Base-by-base conservation (phyloP, 2,888 invertebrate species). In the Hirtodrosophila histrioides region DNA sequence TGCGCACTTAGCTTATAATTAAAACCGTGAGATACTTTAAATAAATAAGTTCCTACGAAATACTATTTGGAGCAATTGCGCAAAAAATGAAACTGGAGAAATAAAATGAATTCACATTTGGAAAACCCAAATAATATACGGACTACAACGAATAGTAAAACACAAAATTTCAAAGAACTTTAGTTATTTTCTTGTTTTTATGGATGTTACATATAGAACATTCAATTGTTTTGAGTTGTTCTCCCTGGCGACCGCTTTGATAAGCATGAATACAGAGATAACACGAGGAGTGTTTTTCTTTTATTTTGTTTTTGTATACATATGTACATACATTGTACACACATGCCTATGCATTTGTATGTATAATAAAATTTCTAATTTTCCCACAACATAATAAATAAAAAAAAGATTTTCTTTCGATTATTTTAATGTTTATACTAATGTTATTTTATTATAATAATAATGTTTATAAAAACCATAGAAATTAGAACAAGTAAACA, bases 241-340 rank as follows among this genome's bases (percentile, higher is more conserved):
- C 41, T 63, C 44, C 43, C 43, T 44, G 41, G 37, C 43, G 48
- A 50, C 53, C 57, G 43, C 24, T 55, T 12, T 56, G 65, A 75
- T 72, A 72, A 72, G 55, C 40, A 51, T 33, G 43, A 35, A 60
- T 31, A 37, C 33, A 45, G 50, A 64, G 72, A 72, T 72, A 72
- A 75, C 33, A 48, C 11, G 29, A 75, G 29, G 24, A 71, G 39
- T 43, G 17, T 17, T 64, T 58, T 69, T 17, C 35, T 40, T 43
- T 48, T 36, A n/a, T n/a, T n/a, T n/a, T n/a, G n/a, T n/a, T 41
- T 9, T 44, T 53, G n/a, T 12, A 17, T 10, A 37, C 24, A 33
- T 27, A 27, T 27, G 6, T 27, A 27, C 27, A 27, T 27, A 27
- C 6, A 27, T 6, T 27, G 6, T 27, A 27, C 4, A 27, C 4